Evolutionary conservation across 2,113 vertebrate species (phyloP).

Genomic region (Scatophagus argus): DNA sequence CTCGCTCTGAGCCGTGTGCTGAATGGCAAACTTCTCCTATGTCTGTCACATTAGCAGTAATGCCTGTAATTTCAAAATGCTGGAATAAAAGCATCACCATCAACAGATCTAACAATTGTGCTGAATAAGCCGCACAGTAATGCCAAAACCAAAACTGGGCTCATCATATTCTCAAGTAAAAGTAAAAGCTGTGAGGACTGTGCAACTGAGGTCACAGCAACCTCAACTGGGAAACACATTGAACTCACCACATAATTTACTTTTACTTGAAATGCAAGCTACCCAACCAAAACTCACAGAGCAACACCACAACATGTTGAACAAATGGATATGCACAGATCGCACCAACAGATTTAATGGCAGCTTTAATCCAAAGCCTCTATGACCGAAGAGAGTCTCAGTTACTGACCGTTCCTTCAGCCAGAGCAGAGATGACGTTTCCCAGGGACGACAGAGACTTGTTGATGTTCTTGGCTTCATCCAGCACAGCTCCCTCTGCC

Average conservation of each 20-base stretch:
- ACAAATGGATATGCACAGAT: background rate
- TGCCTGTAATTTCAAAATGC: constrained; percentile 7
- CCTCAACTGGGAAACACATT: background rate
- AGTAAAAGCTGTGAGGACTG: background rate
- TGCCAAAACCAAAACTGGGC: background rate
- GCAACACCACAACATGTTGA: background rate
- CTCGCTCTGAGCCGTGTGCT: constrained; percentile 25
- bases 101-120: constrained; percentile 4
- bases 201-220: background rate
- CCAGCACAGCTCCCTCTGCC: constrained; percentile 95
- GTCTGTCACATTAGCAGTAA: constrained; percentile 1
- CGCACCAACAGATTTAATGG: background rate
- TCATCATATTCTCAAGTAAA: background rate
- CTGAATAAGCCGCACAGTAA: background rate
- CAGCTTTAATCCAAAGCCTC: background rate
- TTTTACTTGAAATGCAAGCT: background rate
- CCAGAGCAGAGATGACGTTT: constrained; percentile 97
- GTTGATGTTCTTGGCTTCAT: constrained; percentile 99
- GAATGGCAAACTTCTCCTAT: background rate
- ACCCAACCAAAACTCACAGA: background rate
- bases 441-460: constrained; percentile 97
- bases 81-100: background rate
- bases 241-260: background rate
- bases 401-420: constrained; percentile 92
- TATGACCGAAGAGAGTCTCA: background rate